These are phyloP conservation scores for Odocoileus hemionus DNA, from an alignment of 2,113 vertebrate genomes.

Conservation along the genomic window DNA sequence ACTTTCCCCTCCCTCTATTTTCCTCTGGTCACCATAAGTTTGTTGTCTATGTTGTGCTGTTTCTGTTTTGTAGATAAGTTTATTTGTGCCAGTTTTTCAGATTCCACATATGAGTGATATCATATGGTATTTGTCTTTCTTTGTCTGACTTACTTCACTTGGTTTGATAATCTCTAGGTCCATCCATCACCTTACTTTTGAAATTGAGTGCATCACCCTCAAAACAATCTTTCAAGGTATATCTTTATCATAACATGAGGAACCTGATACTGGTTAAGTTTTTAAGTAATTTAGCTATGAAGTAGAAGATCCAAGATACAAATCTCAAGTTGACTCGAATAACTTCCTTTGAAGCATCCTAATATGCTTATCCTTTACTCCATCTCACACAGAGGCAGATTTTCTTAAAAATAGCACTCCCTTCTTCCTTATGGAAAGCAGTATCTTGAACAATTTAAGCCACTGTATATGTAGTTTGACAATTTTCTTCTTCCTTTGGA, in stretches of 20 bases:
- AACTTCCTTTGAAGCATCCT: background rate
- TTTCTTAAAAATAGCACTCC: background rate
- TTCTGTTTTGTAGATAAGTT: background rate
- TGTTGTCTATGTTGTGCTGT: background rate
- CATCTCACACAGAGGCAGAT: background rate
- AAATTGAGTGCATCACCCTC: background rate
- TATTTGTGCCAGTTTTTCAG: background rate
- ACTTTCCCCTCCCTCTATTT: background rate
- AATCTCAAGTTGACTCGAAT: background rate
- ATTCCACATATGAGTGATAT: background rate
- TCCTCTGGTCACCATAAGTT: background rate
- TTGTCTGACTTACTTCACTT: background rate
- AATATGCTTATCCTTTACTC: background rate
- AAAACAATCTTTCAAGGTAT: background rate
- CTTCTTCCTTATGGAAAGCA: background rate
- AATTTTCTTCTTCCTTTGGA: slow-evolving; percentile 1
- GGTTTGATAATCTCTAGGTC: background rate
- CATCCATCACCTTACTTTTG: background rate
- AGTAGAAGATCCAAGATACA: no score
- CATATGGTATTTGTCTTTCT: background rate
- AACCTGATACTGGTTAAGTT: background rate
- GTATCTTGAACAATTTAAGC: slow-evolving; percentile 5
- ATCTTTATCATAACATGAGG: background rate
- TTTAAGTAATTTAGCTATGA: no score
- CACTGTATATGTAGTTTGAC: background rate